Evolutionary conservation across 2,113 vertebrate genomes (phyloP).

Genomic region (Equus przewalskii): DNA sequence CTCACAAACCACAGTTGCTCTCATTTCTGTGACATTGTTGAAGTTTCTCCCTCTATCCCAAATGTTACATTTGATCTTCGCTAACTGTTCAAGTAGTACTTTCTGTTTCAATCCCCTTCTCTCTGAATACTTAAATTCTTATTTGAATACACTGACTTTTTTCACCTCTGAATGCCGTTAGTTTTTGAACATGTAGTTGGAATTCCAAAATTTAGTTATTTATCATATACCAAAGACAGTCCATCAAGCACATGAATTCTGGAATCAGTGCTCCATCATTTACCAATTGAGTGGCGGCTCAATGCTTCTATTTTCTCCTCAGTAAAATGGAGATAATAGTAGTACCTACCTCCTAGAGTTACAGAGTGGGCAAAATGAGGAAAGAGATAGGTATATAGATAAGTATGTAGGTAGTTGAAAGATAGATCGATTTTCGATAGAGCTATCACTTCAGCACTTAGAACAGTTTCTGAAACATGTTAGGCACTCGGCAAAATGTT

Average conservation of each 20-base stretch:
- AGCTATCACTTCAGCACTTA: not conserved
- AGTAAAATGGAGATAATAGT: not conserved
- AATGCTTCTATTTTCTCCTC: slow-evolving; percentile 23
- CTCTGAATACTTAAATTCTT: not conserved
- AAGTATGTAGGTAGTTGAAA: not conserved
- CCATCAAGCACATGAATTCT: not conserved
- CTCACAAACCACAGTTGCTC: not conserved
- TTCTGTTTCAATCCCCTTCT: not conserved
- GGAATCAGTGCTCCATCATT: not conserved
- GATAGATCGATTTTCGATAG: not conserved
- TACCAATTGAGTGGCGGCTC: not conserved
- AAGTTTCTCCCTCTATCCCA: not conserved
- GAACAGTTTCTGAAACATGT: not conserved
- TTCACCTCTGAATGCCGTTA: not conserved
- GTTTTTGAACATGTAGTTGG: not conserved
- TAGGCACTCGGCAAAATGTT: not conserved
- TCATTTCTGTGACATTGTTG: not conserved
- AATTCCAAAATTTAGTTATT: slow-evolving; percentile 46
- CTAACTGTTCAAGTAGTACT: not conserved
- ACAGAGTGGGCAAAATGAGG: not conserved
- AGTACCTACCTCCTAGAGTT: not conserved
- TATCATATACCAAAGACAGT: not conserved
- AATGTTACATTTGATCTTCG: not conserved
- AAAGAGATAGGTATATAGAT: not conserved
- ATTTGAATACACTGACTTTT: not conserved